A percentile compares a stretch with the other conserved stretches of the same genome.
Evolutionary conservation across 2,888 invertebrate genomes (phyloP).

Genomic region (Timema podura): DNA sequence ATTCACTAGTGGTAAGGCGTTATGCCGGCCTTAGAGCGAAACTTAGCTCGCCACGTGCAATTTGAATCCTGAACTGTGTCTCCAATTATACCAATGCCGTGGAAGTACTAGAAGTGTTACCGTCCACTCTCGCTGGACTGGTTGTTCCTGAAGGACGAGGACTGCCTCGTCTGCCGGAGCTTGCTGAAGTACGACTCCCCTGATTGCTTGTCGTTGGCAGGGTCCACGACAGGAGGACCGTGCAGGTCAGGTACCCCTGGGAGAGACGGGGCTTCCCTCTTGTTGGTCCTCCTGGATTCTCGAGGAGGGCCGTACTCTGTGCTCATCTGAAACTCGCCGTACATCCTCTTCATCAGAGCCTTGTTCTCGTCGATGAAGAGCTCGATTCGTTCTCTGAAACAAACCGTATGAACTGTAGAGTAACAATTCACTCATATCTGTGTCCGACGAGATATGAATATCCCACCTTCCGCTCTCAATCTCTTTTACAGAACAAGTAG

Average conservation of each 20-base stretch:
- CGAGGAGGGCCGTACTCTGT: conserved; percentile 53
- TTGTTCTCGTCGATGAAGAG: conserved; percentile 92
- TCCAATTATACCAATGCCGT: too few relatives aligned
- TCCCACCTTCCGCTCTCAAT: too few relatives aligned
- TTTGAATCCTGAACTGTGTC: too few relatives aligned
- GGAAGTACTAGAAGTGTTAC: conserved; percentile 38
- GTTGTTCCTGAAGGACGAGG: conserved; percentile 38
- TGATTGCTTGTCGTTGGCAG: conserved; percentile 14
- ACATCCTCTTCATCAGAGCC: conserved; percentile 89
- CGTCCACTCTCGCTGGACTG: conserved; percentile 51
- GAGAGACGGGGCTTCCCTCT: conserved; percentile 33
- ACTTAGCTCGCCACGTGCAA: too few relatives aligned
- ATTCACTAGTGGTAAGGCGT: too few relatives aligned
- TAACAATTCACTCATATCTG: too few relatives aligned
- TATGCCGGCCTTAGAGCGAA: too few relatives aligned
- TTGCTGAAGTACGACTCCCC: conserved; percentile 53
- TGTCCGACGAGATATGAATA: too few relatives aligned
- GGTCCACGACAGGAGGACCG: conserved; percentile 34
- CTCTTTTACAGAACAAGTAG: too few relatives aligned
- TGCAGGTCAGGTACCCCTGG: conserved; percentile 34
- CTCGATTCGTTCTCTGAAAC: conserved; percentile 81
- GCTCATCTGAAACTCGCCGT: conserved; percentile 77
- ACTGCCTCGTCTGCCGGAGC: conserved; percentile 53
- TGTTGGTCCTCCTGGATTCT: conserved; percentile 29
- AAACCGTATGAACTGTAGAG: background rate